These are phyloP conservation scores for Drosophila infuscata DNA, from an alignment of 2,888 invertebrate species.

Conservation along the genomic window DNA sequence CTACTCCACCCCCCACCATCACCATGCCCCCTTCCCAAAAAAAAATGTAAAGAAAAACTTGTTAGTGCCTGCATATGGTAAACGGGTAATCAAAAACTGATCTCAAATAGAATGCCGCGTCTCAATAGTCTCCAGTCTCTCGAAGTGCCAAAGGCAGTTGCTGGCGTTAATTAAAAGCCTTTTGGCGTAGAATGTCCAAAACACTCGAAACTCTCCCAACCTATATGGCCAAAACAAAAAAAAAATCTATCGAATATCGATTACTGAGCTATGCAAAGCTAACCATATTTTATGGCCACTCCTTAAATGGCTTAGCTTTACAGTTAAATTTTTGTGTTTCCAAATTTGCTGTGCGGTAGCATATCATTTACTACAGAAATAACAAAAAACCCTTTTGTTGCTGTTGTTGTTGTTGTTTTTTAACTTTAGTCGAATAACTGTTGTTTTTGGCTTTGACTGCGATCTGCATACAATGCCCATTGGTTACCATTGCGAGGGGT, in stretches of 20 bases:
- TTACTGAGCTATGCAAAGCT: constrained; percentile 32
- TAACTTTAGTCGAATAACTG: constrained; percentile 33
- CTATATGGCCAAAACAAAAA: constrained; percentile 11
- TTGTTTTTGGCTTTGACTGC: constrained; percentile 25
- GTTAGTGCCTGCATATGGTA: constrained; percentile 51
- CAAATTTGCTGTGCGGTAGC: constrained; percentile 48
- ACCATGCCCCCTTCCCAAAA: background rate
- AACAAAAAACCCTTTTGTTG: constrained; percentile 38
- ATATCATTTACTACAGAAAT: constrained; percentile 52
- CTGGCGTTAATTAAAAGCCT: constrained; percentile 57
- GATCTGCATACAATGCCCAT: constrained; percentile 75
- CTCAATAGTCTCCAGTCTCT: background rate
- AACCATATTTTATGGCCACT: constrained; percentile 53
- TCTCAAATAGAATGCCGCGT: constrained; percentile 59
- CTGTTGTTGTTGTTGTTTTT: constrained; percentile 10
- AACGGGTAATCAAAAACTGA: constrained; percentile 47
- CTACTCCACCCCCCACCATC: background rate
- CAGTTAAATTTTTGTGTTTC: background rate
- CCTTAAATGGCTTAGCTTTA: constrained; percentile 43
- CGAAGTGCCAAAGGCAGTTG: background rate
- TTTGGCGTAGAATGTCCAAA: constrained; percentile 63
- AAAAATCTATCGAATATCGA: constrained; percentile 53
- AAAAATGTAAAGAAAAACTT: constrained; percentile 30
- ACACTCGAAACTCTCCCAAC: constrained; percentile 23
- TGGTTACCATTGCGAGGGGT: constrained; percentile 27